Conservation (phyloP, 92 coral and sea anemone species). For the Nematostella vectensis region DNA sequence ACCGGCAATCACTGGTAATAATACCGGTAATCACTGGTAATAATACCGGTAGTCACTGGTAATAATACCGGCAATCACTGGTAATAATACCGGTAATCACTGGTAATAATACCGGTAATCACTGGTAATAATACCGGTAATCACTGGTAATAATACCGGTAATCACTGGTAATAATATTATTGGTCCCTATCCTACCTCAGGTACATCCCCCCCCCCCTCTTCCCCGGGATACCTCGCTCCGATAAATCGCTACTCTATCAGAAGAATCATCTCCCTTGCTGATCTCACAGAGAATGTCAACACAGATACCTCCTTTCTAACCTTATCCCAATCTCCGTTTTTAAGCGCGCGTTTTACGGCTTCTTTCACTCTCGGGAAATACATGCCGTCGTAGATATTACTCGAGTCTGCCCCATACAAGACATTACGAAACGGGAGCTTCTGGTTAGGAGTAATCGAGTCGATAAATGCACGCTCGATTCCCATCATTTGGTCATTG, state of each 20-base stretch:
- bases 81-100: too few relatives aligned
- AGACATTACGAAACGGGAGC: constrained; percentile 42
- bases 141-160: too few relatives aligned
- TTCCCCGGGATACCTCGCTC: not conserved
- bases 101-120: too few relatives aligned
- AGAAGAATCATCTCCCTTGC: too few relatives aligned
- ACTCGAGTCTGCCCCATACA: constrained; percentile 39
- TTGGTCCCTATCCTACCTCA: too few relatives aligned
- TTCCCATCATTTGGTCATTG: constrained; percentile 65
- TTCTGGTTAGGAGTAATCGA: constrained; percentile 27
- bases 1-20: too few relatives aligned
- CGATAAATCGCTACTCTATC: too few relatives aligned
- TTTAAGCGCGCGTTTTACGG: constrained; percentile 21
- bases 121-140: too few relatives aligned
- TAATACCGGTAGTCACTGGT: too few relatives aligned
- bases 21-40: too few relatives aligned
- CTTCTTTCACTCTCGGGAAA: constrained; percentile 48
- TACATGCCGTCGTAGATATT: constrained; percentile 46
- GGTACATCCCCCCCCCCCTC: constrained; percentile 3
- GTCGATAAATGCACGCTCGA: constrained; percentile 73
- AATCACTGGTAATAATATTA: too few relatives aligned
- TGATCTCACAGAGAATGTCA: constrained; percentile 43
- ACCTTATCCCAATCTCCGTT: constrained; percentile 50
- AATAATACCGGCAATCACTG: too few relatives aligned
- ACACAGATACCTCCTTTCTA: constrained; percentile 44